Base-by-base conservation (phyloP, 2,113 vertebrate genomes). In the Coptodon rendalli region DNA sequence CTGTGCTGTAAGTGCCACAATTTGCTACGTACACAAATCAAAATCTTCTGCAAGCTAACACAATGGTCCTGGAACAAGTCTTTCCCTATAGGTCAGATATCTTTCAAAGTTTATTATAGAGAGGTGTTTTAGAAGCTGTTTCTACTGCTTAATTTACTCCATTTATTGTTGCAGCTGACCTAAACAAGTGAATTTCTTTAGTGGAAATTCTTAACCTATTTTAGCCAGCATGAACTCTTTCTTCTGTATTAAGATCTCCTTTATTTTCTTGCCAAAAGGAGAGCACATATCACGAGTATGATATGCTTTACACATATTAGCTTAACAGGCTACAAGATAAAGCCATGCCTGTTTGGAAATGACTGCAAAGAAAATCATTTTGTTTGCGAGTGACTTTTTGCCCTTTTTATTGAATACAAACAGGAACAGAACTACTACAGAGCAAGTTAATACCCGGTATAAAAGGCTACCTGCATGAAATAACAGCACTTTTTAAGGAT, bases 401-500 rank as follows among this genome's bases (percentile, higher is more conserved):
- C 6, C 17, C 73, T 78, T 78, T 34, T 52, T 78, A 31, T 31
- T 13, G 3, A 52, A 50, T 31, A 19, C 45, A 78, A n/a, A 78
- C 71, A 50, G 5, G 73, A 78, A 50, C 45, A 78, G 45, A 78
- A 78, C 45, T 78, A 78, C 45, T 78, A 31, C 45, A 52, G 27
- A 78, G 73, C 6, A 31, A 78, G 43, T 50, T 50, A 50, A 12
- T 50, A 78, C 24, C 16, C 11, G 10, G 27, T 29, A 76, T 50
- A 50, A 76, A 50, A 29, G 73, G 16, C 45, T 78, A 19, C 27
- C 29, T 78, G 16, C 10, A 34, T 12, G 27, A 78, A 78, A 78
- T 31, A 50, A 31, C 16, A 78, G 16, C 45, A 50, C 73, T 94
- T 96, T 95, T 95, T 89, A 89, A 92, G 83, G 86, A 95, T 95